Evolutionary conservation across 2,888 invertebrate species (phyloP).

Genomic region (Pseudoips prasinana): DNA sequence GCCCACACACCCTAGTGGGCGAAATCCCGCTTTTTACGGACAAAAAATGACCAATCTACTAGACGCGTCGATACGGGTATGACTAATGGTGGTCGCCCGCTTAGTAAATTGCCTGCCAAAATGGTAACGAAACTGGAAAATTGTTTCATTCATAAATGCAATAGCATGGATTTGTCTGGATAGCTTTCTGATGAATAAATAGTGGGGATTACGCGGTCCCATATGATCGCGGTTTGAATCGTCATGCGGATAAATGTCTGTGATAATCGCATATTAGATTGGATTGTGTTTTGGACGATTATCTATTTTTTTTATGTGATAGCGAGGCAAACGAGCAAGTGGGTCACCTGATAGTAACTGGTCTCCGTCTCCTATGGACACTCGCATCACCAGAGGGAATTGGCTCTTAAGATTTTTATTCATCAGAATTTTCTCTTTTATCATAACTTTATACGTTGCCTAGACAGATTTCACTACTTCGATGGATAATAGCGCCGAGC

Average conservation of each 20-base stretch:
- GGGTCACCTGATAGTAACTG: no score
- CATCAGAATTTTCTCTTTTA: no score
- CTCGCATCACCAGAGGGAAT: not conserved
- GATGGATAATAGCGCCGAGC: no score
- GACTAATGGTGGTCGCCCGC: slow-evolving; percentile 69
- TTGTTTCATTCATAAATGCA: slow-evolving; percentile 77
- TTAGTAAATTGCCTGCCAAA: slow-evolving; percentile 75
- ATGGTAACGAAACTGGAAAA: slow-evolving; percentile 74
- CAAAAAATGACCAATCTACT: slow-evolving; percentile 73
- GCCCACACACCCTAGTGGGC: slow-evolving; percentile 52
- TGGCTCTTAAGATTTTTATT: no score
- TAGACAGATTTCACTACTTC: no score
- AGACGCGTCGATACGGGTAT: slow-evolving; percentile 67
- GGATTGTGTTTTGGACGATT: slow-evolving; percentile 11
- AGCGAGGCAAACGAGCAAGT: no score
- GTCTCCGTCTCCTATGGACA: no score
- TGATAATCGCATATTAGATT: slow-evolving; percentile 38
- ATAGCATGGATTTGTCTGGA: slow-evolving; percentile 65
- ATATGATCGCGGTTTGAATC: slow-evolving; percentile 46
- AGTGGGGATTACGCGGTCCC: slow-evolving; percentile 56
- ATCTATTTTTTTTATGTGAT: not conserved
- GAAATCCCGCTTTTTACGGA: slow-evolving; percentile 50
- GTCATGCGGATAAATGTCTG: slow-evolving; percentile 53
- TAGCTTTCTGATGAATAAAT: slow-evolving; percentile 69
- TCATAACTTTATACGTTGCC: no score